phyloP scores from a whole-genome alignment of 2,797 vertebrate species.

The Mormyrus hasselquistii region DNA sequence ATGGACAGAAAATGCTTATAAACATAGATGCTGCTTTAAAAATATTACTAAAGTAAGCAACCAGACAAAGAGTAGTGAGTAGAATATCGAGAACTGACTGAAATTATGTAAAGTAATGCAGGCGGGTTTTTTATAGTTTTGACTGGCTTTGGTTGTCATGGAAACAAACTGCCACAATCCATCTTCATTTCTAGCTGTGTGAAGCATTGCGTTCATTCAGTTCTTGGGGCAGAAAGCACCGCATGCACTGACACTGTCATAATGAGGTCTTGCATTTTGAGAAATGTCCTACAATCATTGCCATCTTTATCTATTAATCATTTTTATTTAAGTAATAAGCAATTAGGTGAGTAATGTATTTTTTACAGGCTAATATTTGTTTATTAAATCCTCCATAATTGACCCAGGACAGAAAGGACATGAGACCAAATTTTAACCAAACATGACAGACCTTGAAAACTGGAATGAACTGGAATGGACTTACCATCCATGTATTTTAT shows the following conservation, averaged over 20 bases:
- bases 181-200: constrained; percentile 14
- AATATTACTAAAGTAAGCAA: neutral
- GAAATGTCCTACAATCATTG: neutral
- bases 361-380: neutral
- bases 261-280: neutral
- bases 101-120: constrained; percentile 19
- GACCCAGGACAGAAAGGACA: neutral
- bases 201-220: neutral
- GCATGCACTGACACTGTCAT: neutral
- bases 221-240: neutral
- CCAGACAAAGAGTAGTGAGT: neutral
- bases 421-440: neutral
- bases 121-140: constrained; percentile 15
- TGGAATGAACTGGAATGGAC: neutral
- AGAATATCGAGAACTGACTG: neutral
- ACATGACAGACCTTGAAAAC: neutral
- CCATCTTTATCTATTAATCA: neutral
- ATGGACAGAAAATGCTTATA: neutral
- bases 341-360: neutral
- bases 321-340: neutral
- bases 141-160: constrained; percentile 19
- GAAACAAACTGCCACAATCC: constrained; percentile 21
- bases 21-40: neutral
- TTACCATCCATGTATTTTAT: neutral
- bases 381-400: neutral